These are phyloP conservation scores for Epizoanthus scotinus DNA, from an alignment of 92 coral and sea anemone genomes.

Conservation along the genomic window DNA sequence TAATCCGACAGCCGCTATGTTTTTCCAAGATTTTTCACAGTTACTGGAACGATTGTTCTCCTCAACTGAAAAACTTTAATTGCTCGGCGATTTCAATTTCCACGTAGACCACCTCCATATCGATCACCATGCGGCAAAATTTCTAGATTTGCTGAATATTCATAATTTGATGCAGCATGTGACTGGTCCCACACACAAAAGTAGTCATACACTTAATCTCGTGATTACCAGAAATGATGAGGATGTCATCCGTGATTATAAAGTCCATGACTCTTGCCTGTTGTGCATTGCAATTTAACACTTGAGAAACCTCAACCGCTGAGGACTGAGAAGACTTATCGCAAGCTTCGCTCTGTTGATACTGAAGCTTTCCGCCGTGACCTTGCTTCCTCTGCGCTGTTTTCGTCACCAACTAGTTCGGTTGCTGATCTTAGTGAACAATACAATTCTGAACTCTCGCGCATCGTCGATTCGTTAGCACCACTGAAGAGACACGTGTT, in stretches of 20 bases:
- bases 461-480: constrained; percentile 4
- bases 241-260: neutral
- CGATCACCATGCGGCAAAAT: constrained; percentile 26
- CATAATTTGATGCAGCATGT: constrained; percentile 24
- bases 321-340: neutral
- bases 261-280: neutral
- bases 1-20: constrained; percentile 12
- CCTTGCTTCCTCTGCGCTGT: constrained; percentile 9
- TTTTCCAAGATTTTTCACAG: constrained; percentile 12
- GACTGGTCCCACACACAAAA: neutral
- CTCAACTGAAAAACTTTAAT: constrained; percentile 3
- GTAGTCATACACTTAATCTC: constrained; percentile 19
- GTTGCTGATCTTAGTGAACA: constrained; percentile 27
- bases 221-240: neutral
- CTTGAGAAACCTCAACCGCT: neutral
- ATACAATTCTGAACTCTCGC: constrained; percentile 18
- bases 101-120: constrained; percentile 20
- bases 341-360: constrained; percentile 16
- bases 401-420: neutral
- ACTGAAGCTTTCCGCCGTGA: constrained; percentile 29
- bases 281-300: constrained; percentile 6
- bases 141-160: constrained; percentile 9
- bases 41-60: constrained; percentile 14
- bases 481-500: constrained; percentile 9
- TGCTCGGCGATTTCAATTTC: constrained; percentile 34